These are phyloP conservation scores for Nomada fabriciana DNA, from an alignment of 2,888 invertebrate species.

Conservation along the genomic window DNA sequence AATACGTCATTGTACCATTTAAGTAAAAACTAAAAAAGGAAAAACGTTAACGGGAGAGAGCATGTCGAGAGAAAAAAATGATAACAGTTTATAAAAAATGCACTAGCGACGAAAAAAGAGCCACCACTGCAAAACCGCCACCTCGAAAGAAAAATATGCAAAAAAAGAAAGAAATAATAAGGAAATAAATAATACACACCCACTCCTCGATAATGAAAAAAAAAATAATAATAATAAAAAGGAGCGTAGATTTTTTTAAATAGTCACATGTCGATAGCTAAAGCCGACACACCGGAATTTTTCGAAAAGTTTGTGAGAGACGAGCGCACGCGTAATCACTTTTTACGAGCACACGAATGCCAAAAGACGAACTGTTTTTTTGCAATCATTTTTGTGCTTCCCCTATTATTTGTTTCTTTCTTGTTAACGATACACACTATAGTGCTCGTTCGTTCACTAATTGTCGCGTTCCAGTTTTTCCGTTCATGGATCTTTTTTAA, in stretches of 20 bases:
- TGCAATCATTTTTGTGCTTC: conserved; percentile 27
- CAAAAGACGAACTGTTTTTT: conserved; percentile 20
- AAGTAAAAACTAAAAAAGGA: conserved; percentile 48
- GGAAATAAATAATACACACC: conserved; percentile 25
- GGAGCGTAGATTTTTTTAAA: conserved; percentile 54
- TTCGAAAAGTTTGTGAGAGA: conserved; percentile 6
- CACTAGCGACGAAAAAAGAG: conserved; percentile 53
- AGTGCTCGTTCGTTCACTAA: conserved; percentile 27
- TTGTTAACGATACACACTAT: background rate
- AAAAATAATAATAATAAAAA: conserved; percentile 13
- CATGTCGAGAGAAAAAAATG: conserved; percentile 52
- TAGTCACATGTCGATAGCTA: conserved; percentile 32
- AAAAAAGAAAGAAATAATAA: conserved; percentile 21
- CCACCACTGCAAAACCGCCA: conserved; percentile 49
- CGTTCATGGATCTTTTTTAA: conserved; percentile 5
- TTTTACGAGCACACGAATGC: conserved; percentile 32
- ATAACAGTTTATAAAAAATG: conserved; percentile 65
- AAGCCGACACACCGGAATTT: conserved; percentile 21
- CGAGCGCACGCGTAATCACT: conserved; percentile 15
- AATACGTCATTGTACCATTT: conserved; percentile 76
- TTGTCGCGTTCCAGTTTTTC: conserved; percentile 25
- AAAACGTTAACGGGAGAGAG: conserved; percentile 60
- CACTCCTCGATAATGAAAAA: conserved; percentile 14
- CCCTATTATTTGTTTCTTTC: conserved; percentile 18
- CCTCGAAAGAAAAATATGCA: conserved; percentile 46